These are phyloP conservation scores for Eriocheir sinensis DNA, from an alignment of 1,140 invertebrate species.

Conservation along the genomic window DNA sequence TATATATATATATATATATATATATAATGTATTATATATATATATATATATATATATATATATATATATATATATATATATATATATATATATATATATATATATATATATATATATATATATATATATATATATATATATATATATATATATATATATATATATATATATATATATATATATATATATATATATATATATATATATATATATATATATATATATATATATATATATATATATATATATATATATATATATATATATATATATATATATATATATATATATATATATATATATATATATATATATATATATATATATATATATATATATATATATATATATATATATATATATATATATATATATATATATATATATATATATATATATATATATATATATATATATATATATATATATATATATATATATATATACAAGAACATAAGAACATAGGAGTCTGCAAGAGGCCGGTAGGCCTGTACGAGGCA, in stretches of 20 bases:
- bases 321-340: conserved; percentile 35
- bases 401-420: too few relatives aligned
- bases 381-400: too few relatives aligned
- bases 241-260: conserved; percentile 40
- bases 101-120: conserved; percentile 43
- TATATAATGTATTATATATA: too few relatives aligned
- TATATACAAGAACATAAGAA: too few relatives aligned
- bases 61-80: conserved; percentile 42
- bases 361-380: too few relatives aligned
- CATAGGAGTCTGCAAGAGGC: too few relatives aligned
- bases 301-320: conserved; percentile 45
- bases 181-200: conserved; percentile 29
- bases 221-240: conserved; percentile 45
- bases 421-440: too few relatives aligned
- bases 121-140: conserved; percentile 38
- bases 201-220: conserved; percentile 45
- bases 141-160: conserved; percentile 45
- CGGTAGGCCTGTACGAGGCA: too few relatives aligned
- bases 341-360: too few relatives aligned
- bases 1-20: too few relatives aligned
- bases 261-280: conserved; percentile 45
- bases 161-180: conserved; percentile 45
- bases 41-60: conserved; percentile 45
- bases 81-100: conserved; percentile 42
- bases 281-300: conserved; percentile 45